A percentile compares a stretch with the other conserved stretches of the same genome.
These are phyloP conservation scores for Euspilapteryx auroguttella DNA, from an alignment of 2,888 invertebrate species.

Conservation along the genomic window DNA sequence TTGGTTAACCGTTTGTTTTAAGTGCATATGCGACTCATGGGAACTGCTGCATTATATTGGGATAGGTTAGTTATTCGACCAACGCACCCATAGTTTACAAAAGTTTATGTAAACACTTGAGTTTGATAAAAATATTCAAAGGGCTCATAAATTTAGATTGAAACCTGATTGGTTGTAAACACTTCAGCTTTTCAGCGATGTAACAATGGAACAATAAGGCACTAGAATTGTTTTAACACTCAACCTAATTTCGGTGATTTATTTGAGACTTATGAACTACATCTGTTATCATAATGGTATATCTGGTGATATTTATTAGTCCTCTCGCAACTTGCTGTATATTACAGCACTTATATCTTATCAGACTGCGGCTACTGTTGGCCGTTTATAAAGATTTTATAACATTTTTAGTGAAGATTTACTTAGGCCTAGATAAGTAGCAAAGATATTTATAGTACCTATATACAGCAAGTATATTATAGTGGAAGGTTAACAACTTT, in stretches of 20 bases:
- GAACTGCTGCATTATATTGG: slow-evolving; percentile 25
- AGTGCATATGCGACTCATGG: slow-evolving; percentile 43
- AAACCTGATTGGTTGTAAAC: too few relatives aligned
- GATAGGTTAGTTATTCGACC: slow-evolving; percentile 14
- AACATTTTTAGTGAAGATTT: too few relatives aligned
- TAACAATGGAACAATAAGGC: slow-evolving; percentile 1
- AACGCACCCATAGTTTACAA: slow-evolving; percentile 4
- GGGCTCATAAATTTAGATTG: too few relatives aligned
- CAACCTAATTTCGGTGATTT: too few relatives aligned
- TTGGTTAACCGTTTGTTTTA: slow-evolving; percentile 31
- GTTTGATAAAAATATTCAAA: too few relatives aligned
- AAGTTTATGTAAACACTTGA: slow-evolving; percentile 1
- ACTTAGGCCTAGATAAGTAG: too few relatives aligned
- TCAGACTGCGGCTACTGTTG: slow-evolving; percentile 20
- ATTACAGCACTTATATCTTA: slow-evolving; percentile 32
- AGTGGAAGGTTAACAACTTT: too few relatives aligned
- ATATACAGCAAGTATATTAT: too few relatives aligned
- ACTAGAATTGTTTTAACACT: too few relatives aligned
- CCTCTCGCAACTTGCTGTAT: slow-evolving; percentile 22
- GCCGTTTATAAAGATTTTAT: too few relatives aligned
- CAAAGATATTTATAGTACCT: too few relatives aligned
- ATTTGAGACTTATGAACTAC: slow-evolving; percentile 1
- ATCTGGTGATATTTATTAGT: slow-evolving; percentile 20
- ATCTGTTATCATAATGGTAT: slow-evolving; percentile 11
- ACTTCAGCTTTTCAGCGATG: too few relatives aligned